phyloP scores from a whole-genome alignment of 2,113 vertebrate genomes.

The Macaca mulatta region DNA sequence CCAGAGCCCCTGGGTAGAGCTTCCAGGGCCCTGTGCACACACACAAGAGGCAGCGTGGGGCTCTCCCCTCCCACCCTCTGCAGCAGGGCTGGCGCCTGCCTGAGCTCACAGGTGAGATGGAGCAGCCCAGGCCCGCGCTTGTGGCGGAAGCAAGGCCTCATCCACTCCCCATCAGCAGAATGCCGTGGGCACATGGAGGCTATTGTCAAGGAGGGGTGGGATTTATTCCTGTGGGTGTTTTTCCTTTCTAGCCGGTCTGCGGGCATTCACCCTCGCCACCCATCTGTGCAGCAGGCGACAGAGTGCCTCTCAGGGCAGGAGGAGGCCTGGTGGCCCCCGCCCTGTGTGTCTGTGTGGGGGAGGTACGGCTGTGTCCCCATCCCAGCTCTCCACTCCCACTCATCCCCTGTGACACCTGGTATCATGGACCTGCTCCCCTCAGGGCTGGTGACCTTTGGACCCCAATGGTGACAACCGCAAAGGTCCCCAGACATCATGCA shows the following conservation, averaged over 20 bases:
- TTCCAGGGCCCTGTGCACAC: neutral
- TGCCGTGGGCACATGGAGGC: neutral
- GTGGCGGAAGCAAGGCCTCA: neutral
- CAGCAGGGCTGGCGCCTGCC: neutral
- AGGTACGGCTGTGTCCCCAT: too few species aligned
- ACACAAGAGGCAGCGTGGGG: neutral
- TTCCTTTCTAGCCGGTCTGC: neutral
- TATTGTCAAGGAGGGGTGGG: rapidly evolving
- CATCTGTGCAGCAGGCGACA: neutral
- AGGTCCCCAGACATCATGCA: neutral
- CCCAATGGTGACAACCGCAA: neutral
- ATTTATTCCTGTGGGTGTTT: neutral
- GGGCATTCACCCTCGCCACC: neutral
- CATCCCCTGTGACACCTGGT: neutral
- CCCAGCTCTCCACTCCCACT: neutral
- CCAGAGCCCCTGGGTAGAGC: neutral
- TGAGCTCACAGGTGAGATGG: neutral
- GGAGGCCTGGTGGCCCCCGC: neutral
- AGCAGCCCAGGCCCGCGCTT: too few species aligned
- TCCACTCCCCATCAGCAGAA: neutral
- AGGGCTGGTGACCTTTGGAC: neutral
- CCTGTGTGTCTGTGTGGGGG: too few species aligned
- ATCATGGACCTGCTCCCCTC: neutral
- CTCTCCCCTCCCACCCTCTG: neutral
- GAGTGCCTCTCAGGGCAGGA: neutral